Evolutionary conservation across 2,888 invertebrate genomes (phyloP).

Genomic region (Agrotis segetum): DNA sequence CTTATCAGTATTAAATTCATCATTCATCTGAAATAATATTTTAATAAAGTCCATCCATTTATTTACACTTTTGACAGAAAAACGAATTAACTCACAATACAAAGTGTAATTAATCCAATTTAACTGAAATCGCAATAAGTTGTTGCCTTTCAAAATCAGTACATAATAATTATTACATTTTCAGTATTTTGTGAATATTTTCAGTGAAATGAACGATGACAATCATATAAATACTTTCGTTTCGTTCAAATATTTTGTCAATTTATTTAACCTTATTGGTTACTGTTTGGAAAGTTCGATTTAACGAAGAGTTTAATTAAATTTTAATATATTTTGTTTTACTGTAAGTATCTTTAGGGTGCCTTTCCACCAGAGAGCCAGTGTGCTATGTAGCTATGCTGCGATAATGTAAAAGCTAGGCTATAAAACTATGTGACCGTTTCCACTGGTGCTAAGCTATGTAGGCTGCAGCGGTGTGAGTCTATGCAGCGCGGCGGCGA

Average conservation of each 20-base stretch:
- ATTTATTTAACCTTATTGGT: constrained; percentile 11
- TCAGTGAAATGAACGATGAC: constrained; percentile 4
- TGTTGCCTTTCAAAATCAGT: constrained; percentile 10
- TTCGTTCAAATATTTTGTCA: constrained; percentile 24
- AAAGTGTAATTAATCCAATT: constrained; percentile 36
- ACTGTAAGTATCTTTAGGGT: not conserved
- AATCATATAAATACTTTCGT: constrained; percentile 10
- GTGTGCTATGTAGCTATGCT: no score
- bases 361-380: no score
- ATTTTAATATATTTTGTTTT: not conserved
- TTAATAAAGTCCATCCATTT: constrained; percentile 21
- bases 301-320: constrained; percentile 1
- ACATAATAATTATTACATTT: constrained; percentile 19
- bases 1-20: constrained; percentile 18
- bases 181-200: constrained; percentile 6
- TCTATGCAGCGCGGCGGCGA: no score
- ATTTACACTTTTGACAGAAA: constrained; percentile 18
- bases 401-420: no score
- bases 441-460: no score
- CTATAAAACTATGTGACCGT: no score
- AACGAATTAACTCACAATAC: constrained; percentile 19
- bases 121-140: constrained; percentile 22
- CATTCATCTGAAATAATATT: not conserved
- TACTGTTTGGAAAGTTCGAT: not conserved
- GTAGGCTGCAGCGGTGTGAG: no score